phyloP scores from a whole-genome alignment of 2,888 invertebrate species.

The Stenchaetothrips biformis region DNA sequence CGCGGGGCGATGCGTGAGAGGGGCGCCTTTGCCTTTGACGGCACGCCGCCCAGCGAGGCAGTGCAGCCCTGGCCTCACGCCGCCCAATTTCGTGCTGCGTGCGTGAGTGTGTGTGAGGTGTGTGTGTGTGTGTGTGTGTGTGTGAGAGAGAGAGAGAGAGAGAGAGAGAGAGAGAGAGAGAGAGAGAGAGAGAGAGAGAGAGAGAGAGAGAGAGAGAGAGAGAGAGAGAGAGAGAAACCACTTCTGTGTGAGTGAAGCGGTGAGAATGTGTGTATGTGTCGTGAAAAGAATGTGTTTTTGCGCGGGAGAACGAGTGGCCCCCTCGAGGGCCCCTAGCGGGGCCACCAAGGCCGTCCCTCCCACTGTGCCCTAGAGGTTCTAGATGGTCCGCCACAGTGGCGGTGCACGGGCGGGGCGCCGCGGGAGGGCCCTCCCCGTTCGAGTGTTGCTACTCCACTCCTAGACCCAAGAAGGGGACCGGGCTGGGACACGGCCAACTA shows the following conservation, averaged over 20 bases:
- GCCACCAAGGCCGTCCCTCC: not conserved
- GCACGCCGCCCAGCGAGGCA: not conserved
- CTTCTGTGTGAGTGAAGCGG: not conserved
- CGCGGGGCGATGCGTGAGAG: not conserved
- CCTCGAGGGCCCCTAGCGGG: not conserved
- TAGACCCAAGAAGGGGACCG: too few relatives aligned
- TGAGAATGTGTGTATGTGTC: not conserved
- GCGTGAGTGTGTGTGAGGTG: not conserved
- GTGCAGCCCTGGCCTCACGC: not conserved
- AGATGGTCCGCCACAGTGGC: not conserved
- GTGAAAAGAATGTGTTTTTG: not conserved
- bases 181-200: not conserved
- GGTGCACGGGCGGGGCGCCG: not conserved
- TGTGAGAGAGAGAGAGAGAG: not conserved
- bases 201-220: conserved; percentile 14
- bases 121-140: not conserved
- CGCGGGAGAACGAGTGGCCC: not conserved
- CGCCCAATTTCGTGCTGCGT: not conserved
- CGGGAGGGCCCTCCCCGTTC: not conserved
- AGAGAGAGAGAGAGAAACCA: conserved; percentile 9
- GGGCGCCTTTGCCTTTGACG: not conserved
- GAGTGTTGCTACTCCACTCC: conserved; percentile 2
- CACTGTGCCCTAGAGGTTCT: too few relatives aligned
- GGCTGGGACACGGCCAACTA: too few relatives aligned
- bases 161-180: not conserved